Conservation (phyloP, 2,113 vertebrate species). For the Misgurnus mizolepis region DNA sequence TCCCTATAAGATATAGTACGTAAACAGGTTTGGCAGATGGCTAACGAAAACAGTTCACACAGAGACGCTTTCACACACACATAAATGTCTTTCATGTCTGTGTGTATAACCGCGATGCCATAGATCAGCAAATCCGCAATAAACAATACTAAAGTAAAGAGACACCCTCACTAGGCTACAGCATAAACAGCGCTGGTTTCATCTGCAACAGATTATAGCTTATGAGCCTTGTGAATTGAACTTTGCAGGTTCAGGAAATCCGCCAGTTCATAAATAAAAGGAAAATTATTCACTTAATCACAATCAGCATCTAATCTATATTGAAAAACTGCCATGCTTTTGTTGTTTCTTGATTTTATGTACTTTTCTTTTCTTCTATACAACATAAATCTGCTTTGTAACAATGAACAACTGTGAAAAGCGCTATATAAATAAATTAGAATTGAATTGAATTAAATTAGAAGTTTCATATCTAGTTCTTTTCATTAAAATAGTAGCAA, state of each 20-base stretch:
- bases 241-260: not conserved
- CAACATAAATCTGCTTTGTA: too few relatives aligned
- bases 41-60: not conserved
- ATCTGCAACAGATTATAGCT: slow-evolving; percentile 2
- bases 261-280: not conserved
- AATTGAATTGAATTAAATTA: too few relatives aligned
- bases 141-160: too few relatives aligned
- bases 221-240: not conserved
- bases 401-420: too few relatives aligned
- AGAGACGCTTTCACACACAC: not conserved
- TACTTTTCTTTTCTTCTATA: too few relatives aligned
- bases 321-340: too few relatives aligned
- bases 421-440: too few relatives aligned
- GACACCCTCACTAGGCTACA: not conserved
- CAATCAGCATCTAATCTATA: not conserved
- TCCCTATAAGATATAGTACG: not conserved
- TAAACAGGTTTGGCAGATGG: not conserved
- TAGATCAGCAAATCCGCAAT: too few relatives aligned
- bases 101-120: not conserved
- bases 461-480: too few relatives aligned
- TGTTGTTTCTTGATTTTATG: too few relatives aligned
- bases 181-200: slow-evolving; percentile 1
- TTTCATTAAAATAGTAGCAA: too few relatives aligned
- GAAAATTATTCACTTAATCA: not conserved
- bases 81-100: not conserved